phyloP scores from a whole-genome alignment of 2,797 vertebrate genomes.

The Sarcoramphus papa region DNA sequence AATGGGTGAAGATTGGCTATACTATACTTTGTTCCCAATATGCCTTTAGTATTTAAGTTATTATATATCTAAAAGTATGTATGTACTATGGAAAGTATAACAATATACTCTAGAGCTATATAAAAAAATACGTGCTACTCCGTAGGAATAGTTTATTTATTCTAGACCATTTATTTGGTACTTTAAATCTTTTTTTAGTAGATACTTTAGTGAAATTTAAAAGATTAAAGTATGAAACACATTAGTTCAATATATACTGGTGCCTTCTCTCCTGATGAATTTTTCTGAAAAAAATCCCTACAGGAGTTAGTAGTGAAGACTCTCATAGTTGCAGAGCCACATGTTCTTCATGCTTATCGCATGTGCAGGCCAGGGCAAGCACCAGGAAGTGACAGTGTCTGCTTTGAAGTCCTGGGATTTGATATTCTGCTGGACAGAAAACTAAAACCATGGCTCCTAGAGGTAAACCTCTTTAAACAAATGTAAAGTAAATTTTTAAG shows the following conservation, averaged over 20 bases:
- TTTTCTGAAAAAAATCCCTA: neutral
- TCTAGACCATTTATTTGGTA: neutral
- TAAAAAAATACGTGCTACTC: neutral
- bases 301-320: conserved; percentile 98
- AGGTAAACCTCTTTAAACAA: conserved; percentile 77
- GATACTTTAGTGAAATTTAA: neutral
- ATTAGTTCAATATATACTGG: neutral
- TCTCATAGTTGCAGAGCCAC: conserved; percentile 93
- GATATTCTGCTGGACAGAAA: conserved; percentile 98
- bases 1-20: neutral
- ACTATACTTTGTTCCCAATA: neutral
- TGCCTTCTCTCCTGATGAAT: neutral
- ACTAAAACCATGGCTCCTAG: conserved; percentile 96
- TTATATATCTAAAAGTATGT: neutral
- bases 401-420: conserved; percentile 96
- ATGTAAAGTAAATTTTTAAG: neutral
- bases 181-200: neutral
- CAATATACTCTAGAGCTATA: neutral
- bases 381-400: conserved; percentile 95
- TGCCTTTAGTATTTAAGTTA: neutral
- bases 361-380: conserved; percentile 97
- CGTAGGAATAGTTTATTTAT: neutral
- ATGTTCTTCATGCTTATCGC: conserved; percentile 94
- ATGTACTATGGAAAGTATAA: neutral
- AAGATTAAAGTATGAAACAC: neutral